Evolutionary conservation across 2,888 invertebrate species (phyloP).

Genomic region (Leucozona laternaria): DNA sequence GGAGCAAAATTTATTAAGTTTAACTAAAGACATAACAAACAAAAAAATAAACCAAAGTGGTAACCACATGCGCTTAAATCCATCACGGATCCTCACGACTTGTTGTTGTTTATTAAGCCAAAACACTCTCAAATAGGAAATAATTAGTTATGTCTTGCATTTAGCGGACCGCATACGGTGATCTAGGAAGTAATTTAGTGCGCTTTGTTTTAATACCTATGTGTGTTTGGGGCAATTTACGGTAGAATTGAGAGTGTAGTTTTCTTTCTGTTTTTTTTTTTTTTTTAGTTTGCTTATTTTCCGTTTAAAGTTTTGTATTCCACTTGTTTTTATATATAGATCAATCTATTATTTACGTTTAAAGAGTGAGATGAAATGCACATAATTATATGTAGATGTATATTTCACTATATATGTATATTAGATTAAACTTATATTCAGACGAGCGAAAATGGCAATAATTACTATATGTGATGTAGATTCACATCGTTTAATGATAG

Average conservation of each 20-base stretch:
- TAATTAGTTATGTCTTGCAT: conserved; percentile 75
- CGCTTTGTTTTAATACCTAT: conserved; percentile 66
- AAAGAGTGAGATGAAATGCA: neutral
- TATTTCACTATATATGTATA: neutral
- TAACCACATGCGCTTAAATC: neutral
- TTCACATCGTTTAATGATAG: neutral
- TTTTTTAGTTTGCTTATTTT: neutral
- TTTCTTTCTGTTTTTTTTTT: neutral
- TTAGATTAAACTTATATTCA: neutral
- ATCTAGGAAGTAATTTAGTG: conserved; percentile 76
- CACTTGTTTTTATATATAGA: conserved; percentile 29
- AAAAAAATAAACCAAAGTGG: no score
- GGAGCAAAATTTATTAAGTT: no score
- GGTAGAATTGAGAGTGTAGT: conserved; percentile 55
- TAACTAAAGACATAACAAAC: no score
- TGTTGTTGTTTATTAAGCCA: conserved; percentile 52
- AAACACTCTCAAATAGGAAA: conserved; percentile 70
- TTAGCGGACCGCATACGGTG: conserved; percentile 75
- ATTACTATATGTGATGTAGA: neutral
- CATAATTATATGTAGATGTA: neutral
- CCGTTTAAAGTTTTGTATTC: conserved; percentile 37
- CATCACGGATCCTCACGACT: conserved; percentile 59
- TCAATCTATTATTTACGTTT: conserved; percentile 51
- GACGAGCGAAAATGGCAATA: neutral
- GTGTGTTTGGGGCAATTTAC: conserved; percentile 69